phyloP scores from a whole-genome alignment of 2,888 invertebrate species.

The Embidobia sp. region DNA sequence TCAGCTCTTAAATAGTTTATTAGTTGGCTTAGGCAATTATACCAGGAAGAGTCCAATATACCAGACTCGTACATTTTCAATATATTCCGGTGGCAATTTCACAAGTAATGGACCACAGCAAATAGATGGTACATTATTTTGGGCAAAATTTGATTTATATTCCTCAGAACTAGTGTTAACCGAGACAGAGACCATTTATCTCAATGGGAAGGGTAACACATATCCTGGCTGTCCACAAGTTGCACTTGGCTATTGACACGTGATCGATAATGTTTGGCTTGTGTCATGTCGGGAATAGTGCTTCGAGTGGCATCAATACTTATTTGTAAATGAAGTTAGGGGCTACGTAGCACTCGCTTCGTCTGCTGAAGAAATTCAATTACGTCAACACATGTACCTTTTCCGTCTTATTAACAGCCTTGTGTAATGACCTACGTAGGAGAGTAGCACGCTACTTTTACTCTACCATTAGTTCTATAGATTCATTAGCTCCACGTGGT shows the following conservation, averaged over 20 bases:
- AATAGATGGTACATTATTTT: slow-evolving; percentile 39
- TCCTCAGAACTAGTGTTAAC: slow-evolving; percentile 19
- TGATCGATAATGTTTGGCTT: slow-evolving; percentile 53
- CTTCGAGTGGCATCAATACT: slow-evolving; percentile 47
- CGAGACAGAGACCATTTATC: slow-evolving; percentile 52
- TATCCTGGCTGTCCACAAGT: slow-evolving; percentile 42
- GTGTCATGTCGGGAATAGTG: slow-evolving; percentile 36
- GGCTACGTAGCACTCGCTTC: slow-evolving; percentile 12
- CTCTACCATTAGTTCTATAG: background rate
- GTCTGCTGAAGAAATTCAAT: slow-evolving; percentile 39
- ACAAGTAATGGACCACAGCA: slow-evolving; percentile 20
- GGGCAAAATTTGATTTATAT: slow-evolving; percentile 43
- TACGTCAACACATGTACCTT: slow-evolving; percentile 36
- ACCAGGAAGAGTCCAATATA: too few relatives aligned
- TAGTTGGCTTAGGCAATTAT: too few relatives aligned
- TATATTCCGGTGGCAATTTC: slow-evolving; percentile 1
- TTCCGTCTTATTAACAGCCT: slow-evolving; percentile 28
- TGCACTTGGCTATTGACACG: slow-evolving; percentile 44
- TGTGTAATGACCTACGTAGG: background rate
- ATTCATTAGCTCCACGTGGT: too few relatives aligned
- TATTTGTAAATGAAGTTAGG: slow-evolving; percentile 49
- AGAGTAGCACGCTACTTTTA: background rate
- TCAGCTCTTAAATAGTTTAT: too few relatives aligned
- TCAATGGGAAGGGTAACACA: slow-evolving; percentile 43
- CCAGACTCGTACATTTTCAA: background rate